Conservation (phyloP, 2,888 invertebrate genomes). For the Phorcus lineatus region DNA sequence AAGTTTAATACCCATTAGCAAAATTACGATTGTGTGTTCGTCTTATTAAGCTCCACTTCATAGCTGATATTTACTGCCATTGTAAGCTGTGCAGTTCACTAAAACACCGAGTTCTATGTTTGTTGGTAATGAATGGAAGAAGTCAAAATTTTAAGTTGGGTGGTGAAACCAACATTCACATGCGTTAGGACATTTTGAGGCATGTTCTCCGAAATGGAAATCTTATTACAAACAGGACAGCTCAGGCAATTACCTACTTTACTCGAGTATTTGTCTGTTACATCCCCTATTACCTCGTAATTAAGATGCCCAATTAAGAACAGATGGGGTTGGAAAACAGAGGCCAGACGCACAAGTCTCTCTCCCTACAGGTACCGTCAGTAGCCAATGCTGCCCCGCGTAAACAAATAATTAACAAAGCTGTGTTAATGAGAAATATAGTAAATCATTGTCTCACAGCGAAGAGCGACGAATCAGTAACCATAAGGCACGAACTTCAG, state of each 20-base stretch:
- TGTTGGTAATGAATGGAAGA: no score
- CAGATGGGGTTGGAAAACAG: not conserved
- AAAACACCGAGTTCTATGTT: no score
- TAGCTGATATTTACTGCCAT: no score
- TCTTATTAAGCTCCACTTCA: no score
- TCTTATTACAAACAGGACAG: not conserved
- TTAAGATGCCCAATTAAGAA: not conserved
- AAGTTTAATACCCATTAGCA: no score
- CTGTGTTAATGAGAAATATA: constrained; percentile 4
- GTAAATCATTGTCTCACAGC: not conserved
- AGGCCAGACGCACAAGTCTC: not conserved
- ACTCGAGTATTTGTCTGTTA: not conserved
- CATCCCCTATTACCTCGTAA: not conserved
- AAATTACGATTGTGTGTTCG: no score
- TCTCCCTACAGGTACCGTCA: not conserved
- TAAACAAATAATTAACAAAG: not conserved
- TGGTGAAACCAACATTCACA: no score
- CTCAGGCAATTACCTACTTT: constrained; percentile 3
- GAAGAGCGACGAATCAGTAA: not conserved
- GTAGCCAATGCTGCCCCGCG: not conserved
- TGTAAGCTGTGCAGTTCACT: no score
- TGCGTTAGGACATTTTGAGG: no score
- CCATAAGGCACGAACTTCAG: not conserved
- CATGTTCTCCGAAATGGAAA: no score
- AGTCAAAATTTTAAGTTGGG: no score